Conservation (phyloP, 2,888 invertebrate species). For the Microctonus aethiopoides region DNA sequence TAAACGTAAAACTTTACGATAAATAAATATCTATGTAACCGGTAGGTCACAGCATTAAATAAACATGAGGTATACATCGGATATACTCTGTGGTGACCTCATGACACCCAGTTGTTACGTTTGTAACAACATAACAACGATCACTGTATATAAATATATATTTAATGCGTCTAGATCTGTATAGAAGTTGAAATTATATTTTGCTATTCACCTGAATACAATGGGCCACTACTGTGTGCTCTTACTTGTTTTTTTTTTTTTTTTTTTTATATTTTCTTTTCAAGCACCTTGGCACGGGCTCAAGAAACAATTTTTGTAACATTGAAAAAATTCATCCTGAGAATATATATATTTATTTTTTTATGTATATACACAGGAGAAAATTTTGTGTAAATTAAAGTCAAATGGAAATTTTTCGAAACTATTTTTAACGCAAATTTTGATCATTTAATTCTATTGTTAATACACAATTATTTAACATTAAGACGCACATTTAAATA, state of each 20-base stretch:
- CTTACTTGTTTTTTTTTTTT: not conserved
- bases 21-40: conserved; percentile 39
- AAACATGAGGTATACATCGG: conserved; percentile 40
- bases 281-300: not conserved
- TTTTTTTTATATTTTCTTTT: not conserved
- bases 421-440: too few relatives aligned
- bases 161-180: not conserved
- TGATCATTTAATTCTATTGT: too few relatives aligned
- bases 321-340: not conserved
- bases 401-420: too few relatives aligned
- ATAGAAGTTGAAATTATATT: conserved; percentile 13
- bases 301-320: not conserved
- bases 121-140: conserved; percentile 26
- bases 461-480: too few relatives aligned
- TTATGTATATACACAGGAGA: not conserved
- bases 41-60: conserved; percentile 41
- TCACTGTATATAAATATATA: conserved; percentile 4
- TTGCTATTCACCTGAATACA: conserved; percentile 43
- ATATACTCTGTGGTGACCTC: conserved; percentile 37
- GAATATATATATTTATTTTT: conserved; percentile 26
- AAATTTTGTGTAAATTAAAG: not conserved
- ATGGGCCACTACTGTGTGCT: conserved; percentile 26
- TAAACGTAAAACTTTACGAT: conserved; percentile 22
- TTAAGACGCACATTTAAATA: too few relatives aligned
- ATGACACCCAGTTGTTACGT: conserved; percentile 41